phyloP scores from a whole-genome alignment of 1,140 invertebrate species.

The Drosophila arizonae region DNA sequence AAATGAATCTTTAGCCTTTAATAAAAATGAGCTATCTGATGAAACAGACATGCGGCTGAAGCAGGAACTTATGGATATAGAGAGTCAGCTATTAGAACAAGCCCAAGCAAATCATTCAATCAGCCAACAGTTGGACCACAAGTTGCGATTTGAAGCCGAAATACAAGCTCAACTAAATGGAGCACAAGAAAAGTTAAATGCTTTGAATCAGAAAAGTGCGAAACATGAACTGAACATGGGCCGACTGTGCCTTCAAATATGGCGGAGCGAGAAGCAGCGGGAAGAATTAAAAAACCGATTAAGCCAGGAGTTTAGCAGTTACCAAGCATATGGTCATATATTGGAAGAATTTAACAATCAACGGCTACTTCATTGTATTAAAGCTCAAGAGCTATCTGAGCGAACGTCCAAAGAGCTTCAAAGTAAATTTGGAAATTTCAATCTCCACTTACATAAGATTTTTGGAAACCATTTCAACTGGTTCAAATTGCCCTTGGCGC shows the following conservation, averaged over 20 bases:
- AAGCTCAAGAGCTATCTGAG: not conserved
- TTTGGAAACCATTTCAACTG: not conserved
- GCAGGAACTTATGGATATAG: not conserved
- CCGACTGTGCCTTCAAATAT: slow-evolving; percentile 1
- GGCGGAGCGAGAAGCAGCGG: not conserved
- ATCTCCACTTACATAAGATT: not conserved
- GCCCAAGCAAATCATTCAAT: not conserved
- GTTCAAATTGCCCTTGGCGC: not conserved
- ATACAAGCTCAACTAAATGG: not conserved
- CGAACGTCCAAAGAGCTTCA: not conserved
- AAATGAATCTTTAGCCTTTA: not conserved
- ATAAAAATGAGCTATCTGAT: too few species aligned
- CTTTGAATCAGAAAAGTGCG: not conserved
- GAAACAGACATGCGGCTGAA: not conserved
- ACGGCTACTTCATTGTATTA: not conserved
- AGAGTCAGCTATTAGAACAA: not conserved
- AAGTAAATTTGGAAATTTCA: not conserved
- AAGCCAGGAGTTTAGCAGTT: not conserved
- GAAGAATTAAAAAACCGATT: not conserved
- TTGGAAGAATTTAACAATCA: not conserved
- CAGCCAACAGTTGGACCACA: not conserved
- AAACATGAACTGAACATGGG: slow-evolving; percentile 1
- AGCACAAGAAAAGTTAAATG: not conserved
- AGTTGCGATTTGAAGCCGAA: not conserved
- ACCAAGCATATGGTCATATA: not conserved